Evolutionary conservation across 1,140 invertebrate genomes (phyloP), one percentile per base, ranked within the genome.

Genomic region (Cyphomyrmex costatus): DNA sequence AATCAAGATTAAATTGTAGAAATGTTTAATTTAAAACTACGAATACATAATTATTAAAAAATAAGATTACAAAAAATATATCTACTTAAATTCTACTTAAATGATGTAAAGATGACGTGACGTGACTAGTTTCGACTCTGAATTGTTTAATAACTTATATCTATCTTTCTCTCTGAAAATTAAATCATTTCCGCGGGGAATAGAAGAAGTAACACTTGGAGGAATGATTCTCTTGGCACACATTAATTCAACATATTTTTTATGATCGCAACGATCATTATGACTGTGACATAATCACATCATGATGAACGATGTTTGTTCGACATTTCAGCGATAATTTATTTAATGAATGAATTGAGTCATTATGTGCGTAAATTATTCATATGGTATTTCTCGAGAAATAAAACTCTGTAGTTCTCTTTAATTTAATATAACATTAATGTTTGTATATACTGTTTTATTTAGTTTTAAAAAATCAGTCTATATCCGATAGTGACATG

Each of bases 161-260:
- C 46, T 71, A 73, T 58, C 78, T 73, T 84, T 36, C 19, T 86
- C 76, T 73, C 60, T 49, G 70, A 74, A n/a, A 42, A 21, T n/a
- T 56, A 30, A 74, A 86, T 88, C 83, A 60, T 86, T 36, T 71
- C 6, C 24, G n/a, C 12, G 24, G 8, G 42, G 8, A 12, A 66
- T 36, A 19, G 58, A 56, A 77, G 33, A 46, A 53, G 21, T 21
- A 53, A 42, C 0, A 70, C 36, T 68, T 1, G 5, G 58, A 71
- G 12, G 51, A 60, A 65, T 82, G 70, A 88, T 86, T 58, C 78
- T 51, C 36, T 74, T 60, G 19, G 16, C 21, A 27, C 24, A 53
- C 89, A 85, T 87, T 73, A 89, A 90, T 90, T 88, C 36, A 58
- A 70, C 42, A 33, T 51, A 33, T 51, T 88, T 86, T 83, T 88